Conservation (phyloP, 2,888 invertebrate genomes). For the Steinernema carpocapsae region DNA sequence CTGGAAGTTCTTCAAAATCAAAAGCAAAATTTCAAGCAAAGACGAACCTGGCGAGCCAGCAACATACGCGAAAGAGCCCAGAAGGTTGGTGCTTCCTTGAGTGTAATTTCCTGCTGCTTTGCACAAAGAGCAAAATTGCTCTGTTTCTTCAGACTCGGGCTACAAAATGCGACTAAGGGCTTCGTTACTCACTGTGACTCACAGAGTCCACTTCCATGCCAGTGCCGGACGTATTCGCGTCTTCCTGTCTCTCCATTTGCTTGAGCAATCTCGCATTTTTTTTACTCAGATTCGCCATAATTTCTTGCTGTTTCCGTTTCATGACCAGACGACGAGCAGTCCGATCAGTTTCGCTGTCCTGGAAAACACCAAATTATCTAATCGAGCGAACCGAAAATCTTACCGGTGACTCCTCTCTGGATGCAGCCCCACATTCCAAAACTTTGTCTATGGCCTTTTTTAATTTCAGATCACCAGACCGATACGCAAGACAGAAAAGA, state of each 20-base stretch:
- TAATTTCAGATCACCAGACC: neutral
- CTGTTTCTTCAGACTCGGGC: too few relatives aligned
- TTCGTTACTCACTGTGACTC: neutral
- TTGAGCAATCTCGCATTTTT: neutral
- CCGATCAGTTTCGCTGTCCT: neutral
- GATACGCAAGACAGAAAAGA: constrained; percentile 42
- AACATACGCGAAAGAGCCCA: constrained; percentile 13
- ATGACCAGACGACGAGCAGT: neutral
- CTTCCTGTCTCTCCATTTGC: neutral
- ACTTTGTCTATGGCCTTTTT: neutral
- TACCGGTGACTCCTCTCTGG: neutral
- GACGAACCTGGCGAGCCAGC: constrained; percentile 2
- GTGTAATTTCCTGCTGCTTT: constrained; percentile 3
- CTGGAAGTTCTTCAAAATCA: too few relatives aligned
- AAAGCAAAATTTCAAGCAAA: too few relatives aligned
- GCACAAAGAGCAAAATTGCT: neutral
- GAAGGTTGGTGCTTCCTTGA: neutral
- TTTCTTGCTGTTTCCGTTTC: constrained; percentile 2
- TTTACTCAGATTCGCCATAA: neutral
- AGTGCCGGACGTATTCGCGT: neutral
- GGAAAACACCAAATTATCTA: neutral
- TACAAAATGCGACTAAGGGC: too few relatives aligned
- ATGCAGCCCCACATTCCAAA: neutral
- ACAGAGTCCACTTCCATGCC: neutral
- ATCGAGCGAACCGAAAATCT: neutral